Percentiles rank a stretch among this genome's conserved stretches.
Conservation (phyloP, 2,797 vertebrate species). For the Gephyroberyx darwinii region DNA sequence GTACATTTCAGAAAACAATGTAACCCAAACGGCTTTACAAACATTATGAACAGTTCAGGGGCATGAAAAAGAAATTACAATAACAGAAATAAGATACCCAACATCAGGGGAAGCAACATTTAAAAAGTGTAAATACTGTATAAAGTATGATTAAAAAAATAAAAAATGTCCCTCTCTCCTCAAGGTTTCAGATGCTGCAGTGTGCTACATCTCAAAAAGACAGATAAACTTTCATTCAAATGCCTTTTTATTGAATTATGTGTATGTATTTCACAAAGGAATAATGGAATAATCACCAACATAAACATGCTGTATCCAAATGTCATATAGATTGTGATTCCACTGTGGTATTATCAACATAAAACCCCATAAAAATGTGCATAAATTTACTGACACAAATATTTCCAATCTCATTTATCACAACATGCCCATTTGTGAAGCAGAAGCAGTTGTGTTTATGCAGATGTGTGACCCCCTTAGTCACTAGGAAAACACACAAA, state of each 20-base stretch:
- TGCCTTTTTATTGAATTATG: neutral
- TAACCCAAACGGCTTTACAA: too few relatives aligned
- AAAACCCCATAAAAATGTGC: neutral
- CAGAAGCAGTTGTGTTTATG: slow-evolving; percentile 13
- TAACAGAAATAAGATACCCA: too few relatives aligned
- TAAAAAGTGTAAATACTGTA: too few relatives aligned
- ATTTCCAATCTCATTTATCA: neutral
- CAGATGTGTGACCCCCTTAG: slow-evolving; percentile 32
- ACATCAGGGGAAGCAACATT: too few relatives aligned
- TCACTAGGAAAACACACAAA: slow-evolving; percentile 19
- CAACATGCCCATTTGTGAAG: slow-evolving; percentile 7
- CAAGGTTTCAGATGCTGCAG: too few relatives aligned
- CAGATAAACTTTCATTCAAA: neutral
- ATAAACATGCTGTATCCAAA: neutral
- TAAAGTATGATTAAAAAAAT: too few relatives aligned
- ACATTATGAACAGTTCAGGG: too few relatives aligned
- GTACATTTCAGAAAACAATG: too few relatives aligned
- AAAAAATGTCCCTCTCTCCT: too few relatives aligned
- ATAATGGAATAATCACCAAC: too few relatives aligned
- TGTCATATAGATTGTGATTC: neutral
- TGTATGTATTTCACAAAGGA: neutral
- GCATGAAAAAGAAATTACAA: too few relatives aligned
- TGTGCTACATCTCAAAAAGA: neutral
- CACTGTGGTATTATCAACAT: neutral
- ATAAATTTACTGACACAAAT: neutral